Evolutionary conservation across 2,797 vertebrate genomes (phyloP), one percentile per base, ranked within the genome.

Genomic region (Macrochelys suwanniensis): DNA sequence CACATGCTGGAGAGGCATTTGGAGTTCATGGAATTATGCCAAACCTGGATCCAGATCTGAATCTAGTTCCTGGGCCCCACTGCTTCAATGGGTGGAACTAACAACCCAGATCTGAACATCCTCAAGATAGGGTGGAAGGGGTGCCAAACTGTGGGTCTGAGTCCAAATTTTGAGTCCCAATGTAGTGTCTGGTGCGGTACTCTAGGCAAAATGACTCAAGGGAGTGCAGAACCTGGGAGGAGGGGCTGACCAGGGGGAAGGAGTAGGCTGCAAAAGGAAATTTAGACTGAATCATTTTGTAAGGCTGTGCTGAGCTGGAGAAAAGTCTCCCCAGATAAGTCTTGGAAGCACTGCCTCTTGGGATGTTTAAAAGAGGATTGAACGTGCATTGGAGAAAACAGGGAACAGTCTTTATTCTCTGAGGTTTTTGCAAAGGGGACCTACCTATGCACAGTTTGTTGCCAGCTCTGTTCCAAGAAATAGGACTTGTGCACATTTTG

Each of bases 401-500:
- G 19, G 42, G 82, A 93, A 68, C 71, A 82, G 80, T 89, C 94
- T 82, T 95, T 54, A 74, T 68, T 80, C n/a, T 83, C 87, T 80
- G 85, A 84, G 94, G 87, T 82, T 85, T 37, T 84, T 95, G 77
- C 85, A 91, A 57, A 78, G 94, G 54, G 74, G 93, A 89, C 53
- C 83, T 94, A 96, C 37, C 21, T 96, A 90, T 82, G 56, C 28
- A 84, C 49, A 88, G 88, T 84, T 91, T 89, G 85, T 61, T 94
- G 92, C 84, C 91, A 90, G 9, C 47, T 56, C 59, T 90, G 78
- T 96, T 96, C 96, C 94, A 96, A 95, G 97, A 96, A 97, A 93
- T 78, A 80, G 51, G 45, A 56, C 51, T 93, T 50, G 26, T 76
- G 54, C 57, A 80, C 91, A 84, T 6, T 0, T 61, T 90, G 92